Base-by-base conservation (phyloP, 2,113 vertebrate genomes). In the Xiphophorus maculatus region DNA sequence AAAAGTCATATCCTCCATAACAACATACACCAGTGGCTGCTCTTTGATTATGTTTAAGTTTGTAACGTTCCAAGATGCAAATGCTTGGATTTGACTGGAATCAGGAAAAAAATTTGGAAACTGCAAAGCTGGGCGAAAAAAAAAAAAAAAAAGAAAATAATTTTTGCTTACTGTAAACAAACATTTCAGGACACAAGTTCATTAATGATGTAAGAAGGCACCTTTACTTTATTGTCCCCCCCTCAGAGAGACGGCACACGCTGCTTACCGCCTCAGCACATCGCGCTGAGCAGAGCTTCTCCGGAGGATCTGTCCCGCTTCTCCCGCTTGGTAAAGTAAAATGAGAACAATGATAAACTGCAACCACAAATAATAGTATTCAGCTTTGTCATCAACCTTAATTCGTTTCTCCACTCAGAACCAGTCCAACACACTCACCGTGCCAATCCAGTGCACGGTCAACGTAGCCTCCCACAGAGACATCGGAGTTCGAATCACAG, bases 381-480 rank as follows among this genome's bases (percentile, higher is more conserved):
- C 14, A 14, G 0, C 2, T 48, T 40, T 32, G 25, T 69, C 30
- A 5, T 28, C 25, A n/a, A 60, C 30, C 37, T 60, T 30, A 0
- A n/a, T 0, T 74, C 54, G 19, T 80, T 69, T 76, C 51, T 58
- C 62, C 35, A 65, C 79, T 66, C 94, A 99, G 97, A 98, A 98
- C 83, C 94, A 93, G 63, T 95, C 95, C 89, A 97, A 97, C 87
- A 95, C 95, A 0, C 90, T 96, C 0, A 88, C 94, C 0, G 66
- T 97, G 62, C 94, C 96, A 42, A 93, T 98, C 19, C 92, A 94
- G 64, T 98, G 97, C 88, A 84, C 83, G 0, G 85, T 98, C 83
- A 92, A 68, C 3, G 69, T 99, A 71, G 93, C 92, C 2, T 94
- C 96, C 73, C 92, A 88, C 44, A 91, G 94, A 89, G 96, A 96